Evolutionary conservation across 2,888 invertebrate species (phyloP).

Genomic region (Drosophila algonquin): DNA sequence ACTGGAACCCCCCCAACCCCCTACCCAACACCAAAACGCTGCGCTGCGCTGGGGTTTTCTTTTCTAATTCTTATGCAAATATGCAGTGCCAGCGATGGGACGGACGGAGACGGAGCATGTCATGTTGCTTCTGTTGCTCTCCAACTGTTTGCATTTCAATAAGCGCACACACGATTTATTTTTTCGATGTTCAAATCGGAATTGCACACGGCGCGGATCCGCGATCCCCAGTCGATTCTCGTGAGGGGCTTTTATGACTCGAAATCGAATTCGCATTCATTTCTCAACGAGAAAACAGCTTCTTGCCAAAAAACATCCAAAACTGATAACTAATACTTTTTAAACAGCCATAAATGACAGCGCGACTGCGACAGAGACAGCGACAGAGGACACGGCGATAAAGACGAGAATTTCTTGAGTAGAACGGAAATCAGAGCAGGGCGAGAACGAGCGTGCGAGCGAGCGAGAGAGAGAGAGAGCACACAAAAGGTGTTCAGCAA

Average conservation of each 20-base stretch:
- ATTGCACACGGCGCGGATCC: constrained; percentile 18
- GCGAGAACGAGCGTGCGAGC: constrained; percentile 5
- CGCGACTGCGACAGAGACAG: constrained; percentile 9
- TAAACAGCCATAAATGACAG: constrained; percentile 59
- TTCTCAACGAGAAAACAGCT: constrained; percentile 62
- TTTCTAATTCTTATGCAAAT: constrained; percentile 80
- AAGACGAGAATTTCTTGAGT: constrained; percentile 48
- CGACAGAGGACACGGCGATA: constrained; percentile 58
- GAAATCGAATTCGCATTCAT: constrained; percentile 72
- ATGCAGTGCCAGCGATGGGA: constrained; percentile 40
- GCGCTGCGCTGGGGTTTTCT: constrained; percentile 52
- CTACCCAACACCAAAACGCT: constrained; percentile 43
- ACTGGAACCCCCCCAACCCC: constrained; percentile 40
- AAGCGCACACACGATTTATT: constrained; percentile 46
- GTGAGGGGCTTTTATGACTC: constrained; percentile 63
- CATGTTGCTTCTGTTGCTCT: constrained; percentile 51
- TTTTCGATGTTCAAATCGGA: not conserved
- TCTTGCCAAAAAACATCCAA: constrained; percentile 33
- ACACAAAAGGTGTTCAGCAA: constrained; percentile 19
- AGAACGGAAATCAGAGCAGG: constrained; percentile 47
- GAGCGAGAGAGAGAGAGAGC: constrained; percentile 7
- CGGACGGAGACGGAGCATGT: constrained; percentile 4
- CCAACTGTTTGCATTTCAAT: constrained; percentile 63
- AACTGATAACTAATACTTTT: constrained; percentile 63
- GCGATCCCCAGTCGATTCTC: constrained; percentile 49